Evolutionary conservation across 2,797 vertebrate genomes (phyloP).

Genomic region (Prunella strophiata): DNA sequence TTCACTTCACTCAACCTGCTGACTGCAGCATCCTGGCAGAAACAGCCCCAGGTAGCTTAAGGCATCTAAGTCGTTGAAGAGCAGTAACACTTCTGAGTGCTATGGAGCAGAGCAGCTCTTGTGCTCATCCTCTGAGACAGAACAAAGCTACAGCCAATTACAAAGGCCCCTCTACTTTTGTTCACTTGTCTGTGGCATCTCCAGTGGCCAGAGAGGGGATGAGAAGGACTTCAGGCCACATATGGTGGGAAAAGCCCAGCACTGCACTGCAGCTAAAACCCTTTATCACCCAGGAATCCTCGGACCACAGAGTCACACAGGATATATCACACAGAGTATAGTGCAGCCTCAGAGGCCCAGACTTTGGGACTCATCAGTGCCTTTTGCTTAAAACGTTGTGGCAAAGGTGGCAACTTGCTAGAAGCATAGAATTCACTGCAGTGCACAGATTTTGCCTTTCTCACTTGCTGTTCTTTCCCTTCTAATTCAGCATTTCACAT

Average conservation of each 20-base stretch:
- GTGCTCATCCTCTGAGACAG: neutral
- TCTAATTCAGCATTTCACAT: neutral
- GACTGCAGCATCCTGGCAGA: neutral
- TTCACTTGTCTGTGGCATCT: neutral
- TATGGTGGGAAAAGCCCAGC: neutral
- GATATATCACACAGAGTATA: neutral
- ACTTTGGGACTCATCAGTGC: neutral
- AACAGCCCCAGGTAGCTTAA: neutral
- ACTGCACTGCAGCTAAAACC: neutral
- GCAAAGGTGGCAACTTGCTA: neutral
- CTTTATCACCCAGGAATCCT: neutral
- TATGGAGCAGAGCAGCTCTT: neutral
- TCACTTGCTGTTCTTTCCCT: neutral
- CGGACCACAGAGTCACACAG: neutral
- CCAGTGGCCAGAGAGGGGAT: neutral
- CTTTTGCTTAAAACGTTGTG: neutral
- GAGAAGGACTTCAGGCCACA: neutral
- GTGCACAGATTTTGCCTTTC: neutral
- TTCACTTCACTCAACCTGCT: neutral
- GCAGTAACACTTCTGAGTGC: neutral
- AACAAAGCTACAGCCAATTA: neutral
- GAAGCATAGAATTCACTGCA: neutral
- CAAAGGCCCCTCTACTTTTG: neutral
- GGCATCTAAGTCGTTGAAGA: neutral
- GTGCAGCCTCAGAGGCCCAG: neutral